Base-by-base conservation (phyloP, 2,888 invertebrate genomes). In the Parochlus steinenii region DNA sequence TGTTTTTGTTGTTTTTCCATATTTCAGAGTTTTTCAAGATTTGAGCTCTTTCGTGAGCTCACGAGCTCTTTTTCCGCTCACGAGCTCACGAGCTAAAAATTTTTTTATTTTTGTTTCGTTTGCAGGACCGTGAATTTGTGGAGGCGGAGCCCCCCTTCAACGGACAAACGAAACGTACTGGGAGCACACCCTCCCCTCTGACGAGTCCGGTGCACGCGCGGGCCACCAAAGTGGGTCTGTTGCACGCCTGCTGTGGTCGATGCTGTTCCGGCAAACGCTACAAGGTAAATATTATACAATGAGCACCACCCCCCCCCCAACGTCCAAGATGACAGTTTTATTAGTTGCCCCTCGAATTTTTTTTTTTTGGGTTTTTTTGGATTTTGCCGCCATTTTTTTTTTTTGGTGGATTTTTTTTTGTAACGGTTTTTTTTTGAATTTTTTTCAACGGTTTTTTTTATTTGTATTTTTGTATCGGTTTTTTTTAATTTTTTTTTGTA, bases 71-170 rank as follows among this genome's bases (percentile, higher is more conserved):
- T n/a, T n/a, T n/a, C n/a, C n/a, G n/a, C n/a, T n/a, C n/a, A n/a
- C n/a, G n/a, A n/a, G n/a, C n/a, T n/a, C n/a, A n/a, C n/a, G n/a
- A 12, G 12, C 8, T 15, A 26, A 24, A 17, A 17, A 24, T 24
- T 14, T n/a, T 33, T 17, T 33, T n/a, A n/a, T n/a, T n/a, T n/a
- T n/a, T n/a, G n/a, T 3, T 33, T 28, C 12, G 3, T 6, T 6
- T 53, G 27, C 68, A 89, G 89, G 92, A 95, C 62, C 81, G 93
- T 38, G 92, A 93, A 63, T 93, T 93, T 64, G 85, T 92, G 45
- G 93, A 93, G 63, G 71, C 92, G 68, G 93, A 93, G 57, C 80
- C 83, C 52, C 85, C 90, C 14, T 90, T 74, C 64, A 93, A 92
- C 61, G 90, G 90, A 12, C 86, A 86, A 46, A 86, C 85, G 32